Base-by-base conservation (phyloP, 2,888 invertebrate genomes). In the Cyclophora punctaria region DNA sequence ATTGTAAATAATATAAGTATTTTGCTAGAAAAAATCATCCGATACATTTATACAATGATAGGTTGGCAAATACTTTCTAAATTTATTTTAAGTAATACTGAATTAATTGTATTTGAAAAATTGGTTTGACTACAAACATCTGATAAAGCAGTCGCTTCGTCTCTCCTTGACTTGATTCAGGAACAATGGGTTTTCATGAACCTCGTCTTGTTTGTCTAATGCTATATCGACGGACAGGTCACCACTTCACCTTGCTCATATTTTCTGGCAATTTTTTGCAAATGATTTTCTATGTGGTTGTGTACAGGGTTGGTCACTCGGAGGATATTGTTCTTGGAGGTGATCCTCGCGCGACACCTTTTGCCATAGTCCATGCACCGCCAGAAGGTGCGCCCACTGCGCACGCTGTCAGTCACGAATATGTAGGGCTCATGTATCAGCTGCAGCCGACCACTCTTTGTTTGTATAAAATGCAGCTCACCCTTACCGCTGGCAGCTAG, bases 361-460 rank as follows among this genome's bases (percentile, higher is more conserved):
- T 82, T 86, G 20, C 86, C 83, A 54, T 88, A 88, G 55, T 88
- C 88, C 84, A 87, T 85, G 60, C 89, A 89, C 45, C 87, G 71
- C 89, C 89, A 89, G 61, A 89, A 87, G 3, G 89, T 89, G 46
- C 88, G 73, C 5, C 88, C 89, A 61, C 88, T 87, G 5, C 88
- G 77, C 48, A 88, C 87, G 69, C 88, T 85, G 69, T 88, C 88
- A 48, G 88, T 87, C 58, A 88, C 88, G 63, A 87, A 88, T 56
- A 88, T 88, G 55, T 87, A 88, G 1, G 86, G 83, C 61, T 88
- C 88, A 56, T 88, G 78, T 53, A 88, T 88, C 59, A 88, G 67
- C 57, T 88, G 88, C 3, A 88, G 73, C 55, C 87, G 88, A 5
- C 88, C 88, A 62, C 88, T 87, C 76, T 86, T 87, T 40, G 88